phyloP scores from a whole-genome alignment of 2,113 vertebrate genomes.

The Centrocercus urophasianus region DNA sequence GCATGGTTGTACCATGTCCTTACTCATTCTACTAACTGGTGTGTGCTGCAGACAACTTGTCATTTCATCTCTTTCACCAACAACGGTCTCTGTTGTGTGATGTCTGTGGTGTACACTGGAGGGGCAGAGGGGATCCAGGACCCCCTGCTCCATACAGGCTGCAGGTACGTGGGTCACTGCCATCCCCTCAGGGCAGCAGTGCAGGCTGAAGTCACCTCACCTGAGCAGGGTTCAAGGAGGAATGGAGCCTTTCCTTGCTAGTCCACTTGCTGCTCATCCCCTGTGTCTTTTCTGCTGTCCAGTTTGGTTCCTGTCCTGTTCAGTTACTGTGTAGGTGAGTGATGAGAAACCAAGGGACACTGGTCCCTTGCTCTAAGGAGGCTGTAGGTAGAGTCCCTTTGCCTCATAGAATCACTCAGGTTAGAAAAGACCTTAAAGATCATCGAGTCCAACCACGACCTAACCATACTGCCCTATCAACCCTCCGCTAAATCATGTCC shows the following conservation, averaged over 20 bases:
- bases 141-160: background rate
- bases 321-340: background rate
- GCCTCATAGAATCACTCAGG: background rate
- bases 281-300: slow-evolving; percentile 19
- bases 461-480: too few species aligned
- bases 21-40: slow-evolving; percentile 18
- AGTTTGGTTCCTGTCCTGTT: background rate
- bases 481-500: too few species aligned
- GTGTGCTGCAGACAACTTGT: background rate
- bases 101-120: background rate
- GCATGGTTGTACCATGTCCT: background rate
- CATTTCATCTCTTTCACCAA: background rate
- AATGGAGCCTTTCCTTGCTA: background rate
- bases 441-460: too few species aligned
- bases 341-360: background rate
- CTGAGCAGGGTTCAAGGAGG: background rate
- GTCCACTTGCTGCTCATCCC: background rate
- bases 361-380: background rate
- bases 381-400: background rate
- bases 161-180: background rate
- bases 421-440: too few species aligned
- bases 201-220: background rate
- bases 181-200: background rate
- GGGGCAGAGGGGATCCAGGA: background rate
- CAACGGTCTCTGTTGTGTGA: background rate